Conservation (phyloP, 2,888 invertebrate species). For the Anodontia alba region DNA sequence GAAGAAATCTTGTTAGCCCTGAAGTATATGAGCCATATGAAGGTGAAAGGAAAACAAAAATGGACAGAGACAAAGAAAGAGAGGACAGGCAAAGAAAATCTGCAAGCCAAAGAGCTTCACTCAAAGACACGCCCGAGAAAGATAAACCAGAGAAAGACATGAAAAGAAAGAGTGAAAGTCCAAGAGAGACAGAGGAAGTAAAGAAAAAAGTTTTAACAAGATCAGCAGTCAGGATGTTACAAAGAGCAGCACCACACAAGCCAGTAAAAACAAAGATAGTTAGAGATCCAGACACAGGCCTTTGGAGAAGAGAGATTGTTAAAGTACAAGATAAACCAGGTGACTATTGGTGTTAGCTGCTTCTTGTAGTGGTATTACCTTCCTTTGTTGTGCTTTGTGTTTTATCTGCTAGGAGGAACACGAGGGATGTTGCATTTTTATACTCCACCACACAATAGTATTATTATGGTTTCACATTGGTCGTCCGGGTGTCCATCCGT, state of each 20-base stretch:
- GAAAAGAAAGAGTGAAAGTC: constrained; percentile 4
- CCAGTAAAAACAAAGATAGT: constrained; percentile 18
- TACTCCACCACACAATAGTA: background rate
- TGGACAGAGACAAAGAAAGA: background rate
- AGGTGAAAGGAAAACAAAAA: too few relatives aligned
- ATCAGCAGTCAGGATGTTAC: background rate
- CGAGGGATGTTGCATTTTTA: background rate
- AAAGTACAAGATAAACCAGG: background rate
- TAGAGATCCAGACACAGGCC: constrained; percentile 25
- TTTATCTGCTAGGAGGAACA: too few relatives aligned
- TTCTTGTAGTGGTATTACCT: background rate
- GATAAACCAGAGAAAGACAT: too few relatives aligned
- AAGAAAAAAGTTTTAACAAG: background rate
- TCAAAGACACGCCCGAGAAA: too few relatives aligned
- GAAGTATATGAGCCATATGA: too few relatives aligned
- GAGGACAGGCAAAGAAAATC: background rate
- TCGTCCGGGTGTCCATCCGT: background rate
- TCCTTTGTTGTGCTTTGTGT: too few relatives aligned
- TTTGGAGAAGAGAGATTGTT: constrained; percentile 26
- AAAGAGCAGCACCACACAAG: background rate
- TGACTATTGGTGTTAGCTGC: background rate
- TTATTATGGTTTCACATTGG: background rate
- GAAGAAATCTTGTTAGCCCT: too few relatives aligned
- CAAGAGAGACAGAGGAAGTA: background rate
- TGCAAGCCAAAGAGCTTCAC: too few relatives aligned